A percentile compares a stretch with the other conserved stretches of the same genome.
phyloP scores from a whole-genome alignment of 1,140 invertebrate genomes.

The Calosoma granatense region DNA sequence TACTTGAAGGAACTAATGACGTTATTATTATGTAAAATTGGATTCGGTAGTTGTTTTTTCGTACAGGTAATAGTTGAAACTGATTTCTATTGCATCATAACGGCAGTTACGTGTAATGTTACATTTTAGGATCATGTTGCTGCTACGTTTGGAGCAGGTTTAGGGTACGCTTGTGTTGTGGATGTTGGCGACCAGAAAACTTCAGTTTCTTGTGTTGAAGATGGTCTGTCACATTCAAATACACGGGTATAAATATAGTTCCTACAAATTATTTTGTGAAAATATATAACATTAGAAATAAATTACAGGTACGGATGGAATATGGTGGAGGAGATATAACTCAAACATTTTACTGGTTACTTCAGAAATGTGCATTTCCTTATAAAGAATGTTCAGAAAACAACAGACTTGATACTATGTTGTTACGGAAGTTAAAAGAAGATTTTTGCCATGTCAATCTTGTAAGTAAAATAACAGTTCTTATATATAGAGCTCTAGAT shows the following conservation, averaged over 20 bases:
- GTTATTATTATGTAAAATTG: conserved; percentile 68
- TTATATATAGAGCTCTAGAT: not conserved
- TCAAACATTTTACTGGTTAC: conserved; percentile 73
- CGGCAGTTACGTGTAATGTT: too few relatives aligned
- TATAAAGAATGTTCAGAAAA: conserved; percentile 66
- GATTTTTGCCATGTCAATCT: conserved; percentile 85
- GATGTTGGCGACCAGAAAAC: conserved; percentile 95
- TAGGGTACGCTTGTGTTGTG: conserved; percentile 87
- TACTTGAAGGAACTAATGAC: conserved; percentile 80
- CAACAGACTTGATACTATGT: conserved; percentile 57
- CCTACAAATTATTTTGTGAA: conserved; percentile 12
- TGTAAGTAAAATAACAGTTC: conserved; percentile 27
- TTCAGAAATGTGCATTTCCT: conserved; percentile 82
- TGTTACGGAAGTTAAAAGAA: conserved; percentile 79
- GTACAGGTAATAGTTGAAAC: conserved; percentile 50
- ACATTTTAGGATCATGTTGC: conserved; percentile 71
- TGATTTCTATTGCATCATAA: too few relatives aligned
- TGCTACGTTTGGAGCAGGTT: conserved; percentile 86
- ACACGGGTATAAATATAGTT: conserved; percentile 52
- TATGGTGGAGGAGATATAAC: conserved; percentile 86
- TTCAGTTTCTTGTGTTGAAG: conserved; percentile 90
- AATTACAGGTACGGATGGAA: conserved; percentile 52
- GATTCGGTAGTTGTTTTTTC: conserved; percentile 84
- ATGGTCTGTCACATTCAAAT: conserved; percentile 84
- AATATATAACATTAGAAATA: conserved; percentile 9